Base-by-base conservation (phyloP, 2,888 invertebrate genomes). In the Pandemis corylana region DNA sequence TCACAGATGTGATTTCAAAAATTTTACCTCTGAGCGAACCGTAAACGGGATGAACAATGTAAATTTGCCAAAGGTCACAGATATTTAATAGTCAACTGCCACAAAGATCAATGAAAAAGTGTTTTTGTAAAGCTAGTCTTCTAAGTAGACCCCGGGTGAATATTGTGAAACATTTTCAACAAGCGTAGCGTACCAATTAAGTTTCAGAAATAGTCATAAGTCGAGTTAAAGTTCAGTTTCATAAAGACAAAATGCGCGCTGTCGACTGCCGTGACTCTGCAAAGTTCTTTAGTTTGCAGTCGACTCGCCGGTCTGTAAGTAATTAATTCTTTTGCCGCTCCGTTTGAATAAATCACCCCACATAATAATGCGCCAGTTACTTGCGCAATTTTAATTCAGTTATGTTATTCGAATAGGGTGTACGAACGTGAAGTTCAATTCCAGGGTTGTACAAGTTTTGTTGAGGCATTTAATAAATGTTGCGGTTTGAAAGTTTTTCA, bases 281-380 rank as follows among this genome's bases (percentile, higher is more conserved):
- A 70, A 85, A 85, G 80, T 85, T 87, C 83, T 84, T 86, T 83
- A 68, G 65, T 70, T 69, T n/a, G 15, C 82, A 82, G 79, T 77
- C 76, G 77, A 76, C 80, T 84, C 79, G 80, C 77, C 84, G 83
- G 82, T 72, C 61, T 62, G 67, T 87, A 87, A 89, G 87, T 90
- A 89, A 91, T 91, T 90, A 91, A 91, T 88, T 89, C 87, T 88
- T 89, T 87, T 85, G 82, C 84, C 79, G 79, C 79, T 80, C 85
- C 81, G 84, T 87, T 89, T 87, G 84, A 87, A 87, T 88, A 89
- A 88, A 89, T 89, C 85, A 86, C 85, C 84, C 85, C 84, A 78
- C 78, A 80, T 76, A 78, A 68, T 74, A 62, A 73, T 74, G 59
- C 61, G 68, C 68, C 62, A 64, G 73, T 70, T 67, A 73, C 74